A percentile compares a stretch with the other conserved stretches of the same genome.
phyloP scores from a whole-genome alignment of 2,888 invertebrate genomes.

The Brenthis ino region DNA sequence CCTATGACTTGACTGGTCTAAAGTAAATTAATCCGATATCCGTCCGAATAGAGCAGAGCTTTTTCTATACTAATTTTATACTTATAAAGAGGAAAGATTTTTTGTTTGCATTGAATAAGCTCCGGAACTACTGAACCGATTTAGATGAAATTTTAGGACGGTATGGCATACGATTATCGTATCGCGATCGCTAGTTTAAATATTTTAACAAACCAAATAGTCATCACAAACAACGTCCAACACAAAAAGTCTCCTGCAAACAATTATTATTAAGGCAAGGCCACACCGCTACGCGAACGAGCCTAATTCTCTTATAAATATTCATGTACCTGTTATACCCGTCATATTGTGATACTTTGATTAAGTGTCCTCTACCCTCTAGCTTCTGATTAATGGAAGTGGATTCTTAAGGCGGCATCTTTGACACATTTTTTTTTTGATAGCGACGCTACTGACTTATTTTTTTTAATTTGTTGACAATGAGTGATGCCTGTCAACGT shows the following conservation, averaged over 20 bases:
- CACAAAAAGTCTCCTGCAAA: constrained; percentile 49
- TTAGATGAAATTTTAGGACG: too few relatives aligned
- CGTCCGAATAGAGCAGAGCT: too few relatives aligned
- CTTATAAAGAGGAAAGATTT: too few relatives aligned
- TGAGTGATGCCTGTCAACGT: constrained; percentile 30
- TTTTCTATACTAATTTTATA: too few relatives aligned
- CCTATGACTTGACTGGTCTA: too few relatives aligned
- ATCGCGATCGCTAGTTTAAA: too few relatives aligned
- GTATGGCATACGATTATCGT: too few relatives aligned
- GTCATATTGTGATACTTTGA: constrained; percentile 78
- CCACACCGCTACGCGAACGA: constrained; percentile 55
- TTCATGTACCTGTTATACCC: constrained; percentile 70
- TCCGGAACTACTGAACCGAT: too few relatives aligned
- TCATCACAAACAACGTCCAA: constrained; percentile 35
- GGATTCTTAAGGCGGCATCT: constrained; percentile 50
- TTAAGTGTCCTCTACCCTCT: constrained; percentile 70
- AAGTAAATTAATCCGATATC: too few relatives aligned
- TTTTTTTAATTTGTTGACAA: constrained; percentile 41
- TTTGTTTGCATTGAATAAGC: too few relatives aligned
- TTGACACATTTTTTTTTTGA: constrained; percentile 44
- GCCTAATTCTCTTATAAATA: constrained; percentile 75
- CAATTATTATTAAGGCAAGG: constrained; percentile 56
- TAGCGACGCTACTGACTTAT: constrained; percentile 45
- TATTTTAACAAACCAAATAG: constrained; percentile 17
- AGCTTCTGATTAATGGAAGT: constrained; percentile 63